phyloP scores from a whole-genome alignment of 2,888 invertebrate genomes.

The Choreutis nemorana region DNA sequence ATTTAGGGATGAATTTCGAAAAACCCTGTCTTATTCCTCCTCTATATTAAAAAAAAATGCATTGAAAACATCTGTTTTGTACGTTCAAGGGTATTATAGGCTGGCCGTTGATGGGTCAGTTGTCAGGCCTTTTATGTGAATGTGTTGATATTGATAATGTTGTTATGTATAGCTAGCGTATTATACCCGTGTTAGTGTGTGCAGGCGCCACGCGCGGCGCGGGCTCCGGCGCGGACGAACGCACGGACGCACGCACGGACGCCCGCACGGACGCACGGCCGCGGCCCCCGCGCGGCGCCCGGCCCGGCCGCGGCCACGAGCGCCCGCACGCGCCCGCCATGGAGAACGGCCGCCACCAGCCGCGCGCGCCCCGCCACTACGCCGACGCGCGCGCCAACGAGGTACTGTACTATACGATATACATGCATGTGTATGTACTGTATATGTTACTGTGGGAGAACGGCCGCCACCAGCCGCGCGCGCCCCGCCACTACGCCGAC shows the following conservation, averaged over 20 bases:
- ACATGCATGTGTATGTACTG: no score
- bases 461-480: constrained; percentile 8
- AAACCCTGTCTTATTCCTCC: no score
- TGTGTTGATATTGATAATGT: no score
- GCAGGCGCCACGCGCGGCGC: constrained; percentile 70
- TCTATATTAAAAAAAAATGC: no score
- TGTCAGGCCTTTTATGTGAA: not conserved
- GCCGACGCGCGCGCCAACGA: constrained; percentile 13
- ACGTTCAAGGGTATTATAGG: no score
- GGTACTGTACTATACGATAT: no score
- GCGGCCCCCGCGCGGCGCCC: constrained; percentile 22
- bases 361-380: constrained; percentile 20
- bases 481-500: constrained; percentile 10
- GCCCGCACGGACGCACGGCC: constrained; percentile 23
- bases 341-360: constrained; percentile 43
- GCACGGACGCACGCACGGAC: constrained; percentile 15
- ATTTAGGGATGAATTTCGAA: no score
- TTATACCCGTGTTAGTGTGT: constrained; percentile 7
- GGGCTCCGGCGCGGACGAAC: constrained; percentile 70
- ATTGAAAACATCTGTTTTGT: no score
- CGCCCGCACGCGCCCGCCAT: constrained; percentile 36
- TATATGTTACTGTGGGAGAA: constrained; percentile 6
- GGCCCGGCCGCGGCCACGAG: constrained; percentile 17
- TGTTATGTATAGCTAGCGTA: not conserved
- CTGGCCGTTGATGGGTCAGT: constrained; percentile 3